A percentile compares a stretch with the other conserved stretches of the same genome.
Conservation (phyloP, 2,797 vertebrate genomes). For the Toxotes lorentzi region DNA sequence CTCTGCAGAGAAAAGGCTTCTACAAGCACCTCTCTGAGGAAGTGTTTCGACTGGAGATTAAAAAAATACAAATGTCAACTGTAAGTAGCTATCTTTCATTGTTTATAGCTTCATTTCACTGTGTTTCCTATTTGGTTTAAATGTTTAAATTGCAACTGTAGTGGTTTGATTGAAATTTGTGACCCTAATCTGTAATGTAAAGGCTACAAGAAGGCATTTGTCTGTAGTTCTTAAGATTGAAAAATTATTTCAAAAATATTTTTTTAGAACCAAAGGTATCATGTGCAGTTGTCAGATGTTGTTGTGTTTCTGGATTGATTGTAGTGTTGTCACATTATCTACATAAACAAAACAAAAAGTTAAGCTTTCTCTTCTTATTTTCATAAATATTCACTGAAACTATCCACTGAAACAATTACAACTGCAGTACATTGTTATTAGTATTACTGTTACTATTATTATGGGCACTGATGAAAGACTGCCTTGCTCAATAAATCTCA, state of each 20-base stretch:
- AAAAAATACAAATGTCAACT: conserved; percentile 81
- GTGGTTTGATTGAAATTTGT: conserved; percentile 10
- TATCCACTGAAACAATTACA: conserved; percentile 2
- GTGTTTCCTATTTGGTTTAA: conserved; percentile 5
- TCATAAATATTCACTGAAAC: conserved; percentile 14
- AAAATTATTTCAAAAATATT: not conserved
- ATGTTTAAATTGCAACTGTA: not conserved
- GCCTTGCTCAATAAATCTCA: conserved; percentile 2
- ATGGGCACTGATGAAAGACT: conserved; percentile 8
- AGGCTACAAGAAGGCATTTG: not conserved
- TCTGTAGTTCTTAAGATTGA: not conserved
- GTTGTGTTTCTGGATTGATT: conserved; percentile 26
- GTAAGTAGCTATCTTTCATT: conserved; percentile 72
- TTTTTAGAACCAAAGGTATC: conserved; percentile 1
- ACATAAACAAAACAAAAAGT: conserved; percentile 19
- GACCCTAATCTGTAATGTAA: conserved; percentile 1
- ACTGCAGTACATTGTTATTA: not conserved
- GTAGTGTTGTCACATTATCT: not conserved
- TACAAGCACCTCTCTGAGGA: conserved; percentile 66
- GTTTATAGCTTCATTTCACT: conserved; percentile 23
- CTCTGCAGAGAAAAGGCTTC: conserved; percentile 76
- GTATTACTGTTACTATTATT: conserved; percentile 14
- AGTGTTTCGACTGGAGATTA: conserved; percentile 58
- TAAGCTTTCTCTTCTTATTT: conserved; percentile 17
- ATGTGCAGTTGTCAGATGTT: not conserved